A percentile compares a stretch with the other conserved stretches of the same genome.
phyloP scores from a whole-genome alignment of 2,888 invertebrate genomes.

The Luperina testacea region DNA sequence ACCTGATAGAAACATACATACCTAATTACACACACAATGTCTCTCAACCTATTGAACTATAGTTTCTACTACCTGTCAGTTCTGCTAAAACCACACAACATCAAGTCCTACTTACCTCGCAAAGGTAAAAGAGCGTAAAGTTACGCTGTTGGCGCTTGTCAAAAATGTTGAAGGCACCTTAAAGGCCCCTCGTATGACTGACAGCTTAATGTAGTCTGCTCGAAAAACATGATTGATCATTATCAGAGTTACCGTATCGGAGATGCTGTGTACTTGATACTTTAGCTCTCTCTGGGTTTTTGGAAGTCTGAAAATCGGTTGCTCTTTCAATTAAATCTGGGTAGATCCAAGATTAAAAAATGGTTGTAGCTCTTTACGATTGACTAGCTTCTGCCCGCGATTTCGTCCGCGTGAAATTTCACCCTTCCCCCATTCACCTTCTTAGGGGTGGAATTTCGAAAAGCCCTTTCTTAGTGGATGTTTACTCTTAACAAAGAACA shows the following conservation, averaged over 20 bases:
- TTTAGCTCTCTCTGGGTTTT: not conserved
- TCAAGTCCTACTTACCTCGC: slow-evolving; percentile 40
- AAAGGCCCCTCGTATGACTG: slow-evolving; percentile 49
- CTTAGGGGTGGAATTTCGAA: too few species aligned
- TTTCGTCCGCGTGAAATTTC: too few species aligned
- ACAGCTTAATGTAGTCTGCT: slow-evolving; percentile 60
- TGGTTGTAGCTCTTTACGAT: not conserved
- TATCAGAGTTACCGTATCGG: slow-evolving; percentile 54
- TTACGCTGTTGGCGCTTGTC: slow-evolving; percentile 61
- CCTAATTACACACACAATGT: not conserved
- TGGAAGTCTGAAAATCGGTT: not conserved
- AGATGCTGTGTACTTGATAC: slow-evolving; percentile 41
- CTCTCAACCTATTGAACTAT: slow-evolving; percentile 19
- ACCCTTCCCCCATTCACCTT: too few species aligned
- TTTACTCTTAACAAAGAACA: too few species aligned
- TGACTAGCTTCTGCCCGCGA: too few species aligned
- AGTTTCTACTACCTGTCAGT: not conserved
- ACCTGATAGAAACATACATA: too few species aligned
- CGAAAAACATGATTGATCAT: slow-evolving; percentile 63
- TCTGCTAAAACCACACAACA: slow-evolving; percentile 7
- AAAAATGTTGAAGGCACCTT: slow-evolving; percentile 48
- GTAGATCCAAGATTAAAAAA: too few species aligned
- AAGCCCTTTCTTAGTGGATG: too few species aligned
- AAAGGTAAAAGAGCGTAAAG: slow-evolving; percentile 51
- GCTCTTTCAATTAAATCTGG: not conserved